A percentile compares a stretch with the other conserved stretches of the same genome.
Evolutionary conservation across 2,797 vertebrate species (phyloP).

Genomic region (Neosilurus hyrtlii): DNA sequence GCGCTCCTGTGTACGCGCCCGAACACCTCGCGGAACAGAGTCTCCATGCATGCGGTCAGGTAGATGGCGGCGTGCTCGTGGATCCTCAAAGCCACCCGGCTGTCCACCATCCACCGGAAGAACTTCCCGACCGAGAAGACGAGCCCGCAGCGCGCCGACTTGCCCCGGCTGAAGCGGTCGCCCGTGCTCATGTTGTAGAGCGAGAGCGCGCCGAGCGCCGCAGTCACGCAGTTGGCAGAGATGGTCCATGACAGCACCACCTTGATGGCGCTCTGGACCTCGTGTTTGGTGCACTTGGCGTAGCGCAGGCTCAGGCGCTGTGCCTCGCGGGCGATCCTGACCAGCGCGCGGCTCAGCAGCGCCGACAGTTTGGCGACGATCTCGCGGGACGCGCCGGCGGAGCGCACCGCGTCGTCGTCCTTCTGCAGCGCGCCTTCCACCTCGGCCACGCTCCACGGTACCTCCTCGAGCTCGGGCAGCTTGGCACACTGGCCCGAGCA

Average conservation of each 20-base stretch:
- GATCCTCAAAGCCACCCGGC: slow-evolving; percentile 75
- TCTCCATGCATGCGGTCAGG: slow-evolving; percentile 78
- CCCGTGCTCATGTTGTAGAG: slow-evolving; percentile 80
- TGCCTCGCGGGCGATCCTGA: slow-evolving; percentile 76
- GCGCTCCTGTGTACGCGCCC: slow-evolving; percentile 73
- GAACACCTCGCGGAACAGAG: slow-evolving; percentile 74
- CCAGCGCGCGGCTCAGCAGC: slow-evolving; percentile 72
- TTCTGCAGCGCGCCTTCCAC: slow-evolving; percentile 75
- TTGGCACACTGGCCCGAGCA: slow-evolving; percentile 75
- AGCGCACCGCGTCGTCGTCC: slow-evolving; percentile 68
- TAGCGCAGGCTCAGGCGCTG: slow-evolving; percentile 80
- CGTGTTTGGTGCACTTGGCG: slow-evolving; percentile 79
- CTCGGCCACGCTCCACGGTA: slow-evolving; percentile 79
- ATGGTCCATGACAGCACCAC: slow-evolving; percentile 80
- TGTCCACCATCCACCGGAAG: slow-evolving; percentile 84
- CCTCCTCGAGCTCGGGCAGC: slow-evolving; percentile 79
- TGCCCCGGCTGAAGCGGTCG: slow-evolving; percentile 75
- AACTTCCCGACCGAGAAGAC: slow-evolving; percentile 80
- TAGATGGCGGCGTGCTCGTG: slow-evolving; percentile 82
- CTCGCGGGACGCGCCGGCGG: slow-evolving; percentile 65
- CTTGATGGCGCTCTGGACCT: slow-evolving; percentile 78
- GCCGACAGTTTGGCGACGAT: slow-evolving; percentile 72
- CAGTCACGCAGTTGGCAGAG: slow-evolving; percentile 78
- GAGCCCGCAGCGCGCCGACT: slow-evolving; percentile 76
- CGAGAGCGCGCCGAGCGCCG: slow-evolving; percentile 76